Evolutionary conservation across 1,140 invertebrate genomes (phyloP).

Genomic region (Cotesia glomerata): DNA sequence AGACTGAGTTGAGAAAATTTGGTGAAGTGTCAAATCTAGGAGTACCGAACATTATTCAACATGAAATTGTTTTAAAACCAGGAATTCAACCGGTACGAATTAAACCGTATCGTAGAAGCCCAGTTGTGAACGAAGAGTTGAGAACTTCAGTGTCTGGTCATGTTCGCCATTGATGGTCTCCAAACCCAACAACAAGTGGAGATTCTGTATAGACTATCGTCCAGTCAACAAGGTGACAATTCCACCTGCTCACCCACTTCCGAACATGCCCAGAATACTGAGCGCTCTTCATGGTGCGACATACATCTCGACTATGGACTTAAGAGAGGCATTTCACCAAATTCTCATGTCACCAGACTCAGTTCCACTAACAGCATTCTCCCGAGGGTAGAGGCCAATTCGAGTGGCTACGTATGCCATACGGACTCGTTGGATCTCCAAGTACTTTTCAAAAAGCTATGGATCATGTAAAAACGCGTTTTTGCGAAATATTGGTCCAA

Average conservation of each 20-base stretch:
- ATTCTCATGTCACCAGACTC: constrained; percentile 5
- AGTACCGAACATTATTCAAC: too few species aligned
- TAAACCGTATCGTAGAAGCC: too few species aligned
- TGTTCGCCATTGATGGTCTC: constrained; percentile 6
- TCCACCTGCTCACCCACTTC: not conserved
- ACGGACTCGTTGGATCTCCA: constrained; percentile 57
- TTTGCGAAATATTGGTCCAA: not conserved
- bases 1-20: too few species aligned
- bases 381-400: constrained; percentile 48
- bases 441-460: constrained; percentile 17
- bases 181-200: constrained; percentile 11
- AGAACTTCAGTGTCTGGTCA: not conserved
- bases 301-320: constrained; percentile 40
- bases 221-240: constrained; percentile 5
- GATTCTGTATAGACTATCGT: constrained; percentile 22
- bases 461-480: not conserved
- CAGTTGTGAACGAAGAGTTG: too few species aligned
- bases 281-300: constrained; percentile 30
- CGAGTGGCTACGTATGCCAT: constrained; percentile 57
- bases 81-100: too few species aligned
- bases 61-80: too few species aligned
- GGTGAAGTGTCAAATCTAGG: too few species aligned
- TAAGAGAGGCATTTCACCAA: constrained; percentile 43
- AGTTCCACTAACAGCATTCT: constrained; percentile 17
- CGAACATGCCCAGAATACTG: constrained; percentile 24